Evolutionary conservation across 2,888 invertebrate genomes (phyloP).

Genomic region (Campoletis raptor): DNA sequence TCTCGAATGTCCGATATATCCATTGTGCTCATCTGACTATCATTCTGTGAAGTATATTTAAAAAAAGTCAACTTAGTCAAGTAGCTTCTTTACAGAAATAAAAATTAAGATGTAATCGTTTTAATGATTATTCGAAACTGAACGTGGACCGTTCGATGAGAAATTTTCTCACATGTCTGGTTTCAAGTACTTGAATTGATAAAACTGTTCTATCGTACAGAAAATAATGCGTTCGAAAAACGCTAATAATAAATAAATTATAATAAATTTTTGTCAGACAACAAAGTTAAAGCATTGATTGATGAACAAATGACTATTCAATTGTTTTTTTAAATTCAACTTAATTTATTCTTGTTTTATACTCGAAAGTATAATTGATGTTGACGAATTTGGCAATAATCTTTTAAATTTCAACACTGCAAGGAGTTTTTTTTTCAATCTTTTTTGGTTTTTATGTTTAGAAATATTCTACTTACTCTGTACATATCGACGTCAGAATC

Average conservation of each 20-base stretch:
- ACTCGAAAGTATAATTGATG: not conserved
- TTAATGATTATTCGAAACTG: not conserved
- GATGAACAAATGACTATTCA: not conserved
- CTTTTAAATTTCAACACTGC: not conserved
- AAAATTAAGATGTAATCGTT: not conserved
- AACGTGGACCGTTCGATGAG: not conserved
- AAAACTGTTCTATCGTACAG: too few species aligned
- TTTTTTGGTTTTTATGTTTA: not conserved
- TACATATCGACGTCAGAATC: slow-evolving; percentile 92
- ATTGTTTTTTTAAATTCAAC: not conserved
- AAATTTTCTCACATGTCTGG: not conserved
- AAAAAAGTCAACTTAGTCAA: not conserved
- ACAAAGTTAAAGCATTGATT: not conserved
- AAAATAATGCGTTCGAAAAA: too few species aligned
- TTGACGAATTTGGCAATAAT: not conserved
- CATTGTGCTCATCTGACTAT: slow-evolving; percentile 88
- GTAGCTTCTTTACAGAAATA: not conserved
- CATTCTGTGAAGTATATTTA: slow-evolving; percentile 85
- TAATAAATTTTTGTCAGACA: too few species aligned
- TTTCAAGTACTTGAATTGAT: not conserved
- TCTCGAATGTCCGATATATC: slow-evolving; percentile 91
- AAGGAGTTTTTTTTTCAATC: not conserved
- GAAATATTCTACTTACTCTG: slow-evolving; percentile 84
- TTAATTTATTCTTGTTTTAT: not conserved
- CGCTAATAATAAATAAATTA: too few species aligned